Conservation (phyloP, 1,140 invertebrate species). For the Drosophila obscura region DNA sequence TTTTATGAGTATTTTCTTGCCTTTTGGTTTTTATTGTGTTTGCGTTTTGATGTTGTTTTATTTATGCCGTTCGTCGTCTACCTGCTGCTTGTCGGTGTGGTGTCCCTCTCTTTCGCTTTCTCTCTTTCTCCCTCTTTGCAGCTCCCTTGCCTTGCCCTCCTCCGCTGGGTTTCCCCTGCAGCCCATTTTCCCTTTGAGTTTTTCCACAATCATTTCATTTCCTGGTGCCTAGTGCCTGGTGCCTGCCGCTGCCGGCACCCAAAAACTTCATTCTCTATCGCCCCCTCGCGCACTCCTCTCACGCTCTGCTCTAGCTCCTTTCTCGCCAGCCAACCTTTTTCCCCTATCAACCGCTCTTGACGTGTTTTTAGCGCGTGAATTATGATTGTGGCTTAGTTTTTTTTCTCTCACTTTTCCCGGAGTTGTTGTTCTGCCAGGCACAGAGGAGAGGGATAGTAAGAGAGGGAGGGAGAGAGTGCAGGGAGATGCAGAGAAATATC, state of each 20-base stretch:
- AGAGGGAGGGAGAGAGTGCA: background rate
- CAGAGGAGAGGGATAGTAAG: background rate
- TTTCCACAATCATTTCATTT: conserved; percentile 74
- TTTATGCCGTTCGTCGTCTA: conserved; percentile 56
- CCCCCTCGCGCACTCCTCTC: background rate
- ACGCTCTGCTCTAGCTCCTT: conserved; percentile 1
- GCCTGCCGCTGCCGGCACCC: conserved; percentile 48
- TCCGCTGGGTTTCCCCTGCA: conserved; percentile 5
- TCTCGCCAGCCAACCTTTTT: background rate
- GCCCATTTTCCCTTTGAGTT: conserved; percentile 66
- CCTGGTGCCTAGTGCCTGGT: conserved; percentile 19
- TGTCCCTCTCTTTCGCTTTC: background rate
- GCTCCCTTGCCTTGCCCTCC: background rate
- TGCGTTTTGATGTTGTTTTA: conserved; percentile 58
- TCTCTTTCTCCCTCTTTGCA: no score
- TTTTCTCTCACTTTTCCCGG: conserved; percentile 50
- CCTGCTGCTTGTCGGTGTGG: conserved; percentile 18
- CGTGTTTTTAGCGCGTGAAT: conserved; percentile 69
- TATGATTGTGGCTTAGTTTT: conserved; percentile 78
- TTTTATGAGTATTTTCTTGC: conserved; percentile 61
- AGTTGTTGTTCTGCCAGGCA: conserved; percentile 27
- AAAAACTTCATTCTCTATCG: conserved; percentile 19
- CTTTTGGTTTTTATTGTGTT: conserved; percentile 57
- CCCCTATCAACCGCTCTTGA: conserved; percentile 7
- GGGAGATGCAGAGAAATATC: conserved; percentile 33